phyloP scores from a whole-genome alignment of 2,797 vertebrate genomes.

The Darevskia nairensis region DNA sequence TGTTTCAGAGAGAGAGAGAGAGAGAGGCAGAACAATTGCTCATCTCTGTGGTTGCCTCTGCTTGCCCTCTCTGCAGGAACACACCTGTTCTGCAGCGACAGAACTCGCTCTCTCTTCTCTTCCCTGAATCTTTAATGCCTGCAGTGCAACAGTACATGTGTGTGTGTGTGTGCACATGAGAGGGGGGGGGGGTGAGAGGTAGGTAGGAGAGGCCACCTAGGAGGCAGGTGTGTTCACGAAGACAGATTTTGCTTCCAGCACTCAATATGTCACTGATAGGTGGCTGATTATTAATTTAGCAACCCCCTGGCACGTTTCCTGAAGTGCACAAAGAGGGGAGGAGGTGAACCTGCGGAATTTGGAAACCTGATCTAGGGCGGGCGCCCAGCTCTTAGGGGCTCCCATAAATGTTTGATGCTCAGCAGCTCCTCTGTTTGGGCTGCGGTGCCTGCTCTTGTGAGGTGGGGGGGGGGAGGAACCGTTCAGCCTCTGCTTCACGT shows the following conservation, averaged over 20 bases:
- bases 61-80: conserved; percentile 7
- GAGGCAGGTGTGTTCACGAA: too few species aligned
- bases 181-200: not conserved
- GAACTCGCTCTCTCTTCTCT: not conserved
- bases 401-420: conserved; percentile 79
- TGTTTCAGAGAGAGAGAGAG: not conserved
- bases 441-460: not conserved
- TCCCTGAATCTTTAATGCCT: conserved; percentile 44
- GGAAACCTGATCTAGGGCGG: conserved; percentile 65
- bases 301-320: conserved; percentile 39
- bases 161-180: not conserved
- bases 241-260: not conserved
- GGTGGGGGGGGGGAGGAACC: not conserved
- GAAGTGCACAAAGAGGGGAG: conserved; percentile 41
- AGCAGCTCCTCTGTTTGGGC: not conserved
- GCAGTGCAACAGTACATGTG: not conserved
- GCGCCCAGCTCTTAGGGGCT: not conserved
- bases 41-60: not conserved
- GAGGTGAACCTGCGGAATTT: conserved; percentile 55
- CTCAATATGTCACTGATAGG: not conserved
- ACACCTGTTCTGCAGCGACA: not conserved
- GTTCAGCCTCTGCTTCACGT: too few species aligned
- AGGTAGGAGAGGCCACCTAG: too few species aligned
- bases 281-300: conserved; percentile 66
- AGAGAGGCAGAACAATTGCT: not conserved